These are phyloP conservation scores for Sigmodon hispidus DNA, from an alignment of 2,113 vertebrate species.

Conservation along the genomic window DNA sequence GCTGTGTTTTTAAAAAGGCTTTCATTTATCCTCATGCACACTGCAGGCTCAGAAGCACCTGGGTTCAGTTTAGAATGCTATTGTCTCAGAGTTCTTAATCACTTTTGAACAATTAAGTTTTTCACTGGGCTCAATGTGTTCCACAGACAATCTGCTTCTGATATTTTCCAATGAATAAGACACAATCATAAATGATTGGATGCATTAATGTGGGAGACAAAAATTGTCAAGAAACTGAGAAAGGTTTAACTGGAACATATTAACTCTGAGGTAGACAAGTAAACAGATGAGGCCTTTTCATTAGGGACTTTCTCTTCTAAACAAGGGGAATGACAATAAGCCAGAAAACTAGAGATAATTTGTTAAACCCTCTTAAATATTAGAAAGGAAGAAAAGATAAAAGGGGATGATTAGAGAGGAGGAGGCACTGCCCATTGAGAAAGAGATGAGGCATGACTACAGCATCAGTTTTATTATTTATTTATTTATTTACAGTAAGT, in stretches of 20 bases:
- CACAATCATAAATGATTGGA: not conserved
- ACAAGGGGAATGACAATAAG: not conserved
- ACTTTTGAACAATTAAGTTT: not conserved
- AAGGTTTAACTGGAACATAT: slow-evolving; percentile 1
- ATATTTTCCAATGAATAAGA: slow-evolving; percentile 22
- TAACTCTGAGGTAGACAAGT: not conserved
- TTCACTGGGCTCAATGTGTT: not conserved
- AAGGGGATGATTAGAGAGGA: fast-evolving
- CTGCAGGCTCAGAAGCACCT: not conserved
- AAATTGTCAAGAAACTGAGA: not conserved
- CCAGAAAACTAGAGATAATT: not conserved
- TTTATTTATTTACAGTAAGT: not conserved
- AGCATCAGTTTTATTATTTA: not conserved
- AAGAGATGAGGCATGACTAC: not conserved
- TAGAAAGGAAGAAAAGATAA: not conserved
- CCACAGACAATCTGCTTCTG: not conserved
- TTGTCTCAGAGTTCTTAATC: not conserved
- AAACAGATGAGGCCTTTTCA: not conserved
- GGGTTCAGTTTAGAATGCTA: not conserved
- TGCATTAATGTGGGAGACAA: slow-evolving; percentile 12
- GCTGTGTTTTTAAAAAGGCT: not conserved
- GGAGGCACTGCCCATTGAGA: not conserved
- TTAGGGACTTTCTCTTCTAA: not conserved
- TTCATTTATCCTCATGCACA: not conserved
- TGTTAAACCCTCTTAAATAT: not conserved